phyloP scores from a whole-genome alignment of 92 coral and sea anemone genomes.

The Muricea muricata region DNA sequence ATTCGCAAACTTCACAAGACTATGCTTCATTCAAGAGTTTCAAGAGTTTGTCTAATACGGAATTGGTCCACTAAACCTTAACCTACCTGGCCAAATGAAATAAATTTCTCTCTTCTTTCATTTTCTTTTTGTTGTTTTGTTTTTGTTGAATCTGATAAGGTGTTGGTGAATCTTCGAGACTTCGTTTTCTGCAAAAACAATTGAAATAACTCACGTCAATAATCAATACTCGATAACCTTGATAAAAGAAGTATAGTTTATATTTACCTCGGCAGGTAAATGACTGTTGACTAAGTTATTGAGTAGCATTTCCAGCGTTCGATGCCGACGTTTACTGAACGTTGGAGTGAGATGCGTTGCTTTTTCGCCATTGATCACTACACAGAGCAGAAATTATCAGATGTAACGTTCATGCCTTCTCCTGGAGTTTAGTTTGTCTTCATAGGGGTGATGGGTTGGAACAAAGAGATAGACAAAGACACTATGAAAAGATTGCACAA shows the following conservation, averaged over 20 bases:
- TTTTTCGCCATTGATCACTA: slow-evolving; percentile 97
- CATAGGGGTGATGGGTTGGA: too few species aligned
- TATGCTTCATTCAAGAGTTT: too few species aligned
- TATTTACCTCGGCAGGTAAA: slow-evolving; percentile 81
- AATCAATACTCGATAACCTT: background rate
- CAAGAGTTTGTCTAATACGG: too few species aligned
- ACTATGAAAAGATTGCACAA: too few species aligned
- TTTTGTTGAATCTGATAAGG: slow-evolving; percentile 79
- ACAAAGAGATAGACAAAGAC: too few species aligned
- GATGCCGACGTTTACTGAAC: slow-evolving; percentile 94
- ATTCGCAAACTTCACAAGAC: too few species aligned
- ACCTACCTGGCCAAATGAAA: slow-evolving; percentile 88
- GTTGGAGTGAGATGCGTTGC: slow-evolving; percentile 96
- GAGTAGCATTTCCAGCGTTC: slow-evolving; percentile 92
- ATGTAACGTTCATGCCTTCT: background rate
- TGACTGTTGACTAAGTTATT: slow-evolving; percentile 87
- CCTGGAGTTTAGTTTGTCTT: too few species aligned
- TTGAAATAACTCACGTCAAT: background rate
- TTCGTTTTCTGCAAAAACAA: slow-evolving; percentile 75
- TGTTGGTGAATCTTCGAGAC: slow-evolving; percentile 89
- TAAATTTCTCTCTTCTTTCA: slow-evolving; percentile 81
- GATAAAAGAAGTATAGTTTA: background rate
- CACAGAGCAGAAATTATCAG: background rate
- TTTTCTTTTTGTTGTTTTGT: slow-evolving; percentile 80
- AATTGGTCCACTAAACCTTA: too few species aligned